Evolutionary conservation across 2,888 invertebrate species (phyloP).

Genomic region (Nemotelus nigrinus): DNA sequence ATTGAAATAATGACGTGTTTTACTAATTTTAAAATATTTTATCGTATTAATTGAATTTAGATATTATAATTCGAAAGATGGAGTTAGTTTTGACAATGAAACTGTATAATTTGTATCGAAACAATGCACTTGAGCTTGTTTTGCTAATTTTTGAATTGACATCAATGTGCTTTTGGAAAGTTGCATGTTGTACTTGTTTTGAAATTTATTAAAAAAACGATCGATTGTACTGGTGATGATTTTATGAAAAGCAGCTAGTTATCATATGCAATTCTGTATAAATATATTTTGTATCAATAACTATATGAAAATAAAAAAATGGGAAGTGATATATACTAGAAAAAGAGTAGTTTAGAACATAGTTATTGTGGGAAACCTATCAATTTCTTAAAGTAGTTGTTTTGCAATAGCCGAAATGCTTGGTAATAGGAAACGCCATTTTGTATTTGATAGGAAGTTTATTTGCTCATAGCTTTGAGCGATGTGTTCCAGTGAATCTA

Average conservation of each 20-base stretch:
- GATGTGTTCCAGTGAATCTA: no score
- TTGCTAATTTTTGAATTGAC: no score
- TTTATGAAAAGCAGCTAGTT: slow-evolving; percentile 31
- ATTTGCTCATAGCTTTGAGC: no score
- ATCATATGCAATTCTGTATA: slow-evolving; percentile 25
- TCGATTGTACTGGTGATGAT: slow-evolving; percentile 1
- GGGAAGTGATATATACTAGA: slow-evolving; percentile 5
- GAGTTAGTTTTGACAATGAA: background rate
- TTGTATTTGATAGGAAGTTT: no score
- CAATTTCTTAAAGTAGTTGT: no score
- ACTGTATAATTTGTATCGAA: background rate
- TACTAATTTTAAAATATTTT: slow-evolving; percentile 24
- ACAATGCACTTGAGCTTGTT: background rate
- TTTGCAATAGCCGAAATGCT: no score
- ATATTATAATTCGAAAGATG: background rate
- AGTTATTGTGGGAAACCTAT: no score
- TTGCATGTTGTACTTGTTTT: background rate
- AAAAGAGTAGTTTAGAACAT: no score
- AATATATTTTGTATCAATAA: slow-evolving; percentile 43
- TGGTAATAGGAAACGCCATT: no score
- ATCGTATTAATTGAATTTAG: background rate
- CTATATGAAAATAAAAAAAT: slow-evolving; percentile 35
- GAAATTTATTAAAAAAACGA: background rate
- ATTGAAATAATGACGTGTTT: slow-evolving; percentile 15
- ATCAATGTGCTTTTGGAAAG: no score